Percentiles rank a stretch among this genome's conserved stretches.
Conservation (phyloP, 2,113 vertebrate genomes). For the Mola mola region DNA sequence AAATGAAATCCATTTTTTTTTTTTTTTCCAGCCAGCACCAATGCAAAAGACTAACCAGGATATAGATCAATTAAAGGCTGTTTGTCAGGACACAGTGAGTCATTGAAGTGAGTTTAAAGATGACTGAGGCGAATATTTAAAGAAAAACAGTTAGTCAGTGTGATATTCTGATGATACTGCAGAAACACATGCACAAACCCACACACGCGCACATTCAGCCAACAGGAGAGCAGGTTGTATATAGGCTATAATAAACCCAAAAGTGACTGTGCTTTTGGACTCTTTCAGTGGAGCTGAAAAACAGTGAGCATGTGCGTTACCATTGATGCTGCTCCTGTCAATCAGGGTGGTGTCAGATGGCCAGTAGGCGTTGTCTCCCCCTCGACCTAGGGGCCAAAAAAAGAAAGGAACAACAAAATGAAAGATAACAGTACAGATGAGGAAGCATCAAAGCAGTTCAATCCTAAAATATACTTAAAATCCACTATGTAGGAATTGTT, state of each 20-base stretch:
- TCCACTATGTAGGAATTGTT: too few species aligned
- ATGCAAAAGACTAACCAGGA: too few species aligned
- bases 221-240: not conserved
- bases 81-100: not conserved
- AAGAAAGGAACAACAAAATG: slow-evolving; percentile 6
- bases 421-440: not conserved
- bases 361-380: slow-evolving; percentile 92
- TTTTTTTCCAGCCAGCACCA: slow-evolving; percentile 23
- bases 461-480: too few species aligned
- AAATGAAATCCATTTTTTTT: slow-evolving; percentile 31
- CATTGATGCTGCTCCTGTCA: slow-evolving; percentile 93
- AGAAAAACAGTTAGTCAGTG: slow-evolving; percentile 8
- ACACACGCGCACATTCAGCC: slow-evolving; percentile 3
- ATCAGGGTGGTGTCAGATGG: slow-evolving; percentile 90
- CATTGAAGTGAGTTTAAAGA: slow-evolving; percentile 34
- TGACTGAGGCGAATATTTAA: slow-evolving; percentile 35
- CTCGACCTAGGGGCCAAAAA: slow-evolving; percentile 83
- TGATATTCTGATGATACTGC: slow-evolving; percentile 30
- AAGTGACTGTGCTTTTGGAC: slow-evolving; percentile 9
- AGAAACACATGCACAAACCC: not conserved
- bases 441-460: too few species aligned
- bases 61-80: too few species aligned
- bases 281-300: slow-evolving; percentile 3
- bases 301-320: slow-evolving; percentile 70
- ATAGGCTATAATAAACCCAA: slow-evolving; percentile 20